These are phyloP conservation scores for Zeuzera pyrina DNA, from an alignment of 2,888 invertebrate genomes.

Conservation along the genomic window DNA sequence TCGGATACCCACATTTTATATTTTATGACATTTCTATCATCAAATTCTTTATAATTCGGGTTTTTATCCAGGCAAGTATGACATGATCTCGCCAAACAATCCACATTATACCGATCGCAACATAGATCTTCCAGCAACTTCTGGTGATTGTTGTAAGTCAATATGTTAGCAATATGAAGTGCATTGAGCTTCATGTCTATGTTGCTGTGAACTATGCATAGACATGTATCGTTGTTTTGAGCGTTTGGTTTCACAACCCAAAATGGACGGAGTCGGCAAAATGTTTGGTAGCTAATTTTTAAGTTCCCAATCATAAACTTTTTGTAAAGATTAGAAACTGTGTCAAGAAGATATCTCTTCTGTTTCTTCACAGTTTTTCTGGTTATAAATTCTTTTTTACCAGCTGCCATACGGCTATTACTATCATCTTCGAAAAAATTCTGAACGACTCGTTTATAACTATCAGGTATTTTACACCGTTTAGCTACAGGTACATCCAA, in stretches of 20 bases:
- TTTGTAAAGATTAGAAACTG: constrained; percentile 20
- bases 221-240: constrained; percentile 20
- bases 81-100: constrained; percentile 17
- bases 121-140: constrained; percentile 15
- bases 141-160: constrained; percentile 14
- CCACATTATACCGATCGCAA: constrained; percentile 16
- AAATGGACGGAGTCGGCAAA: constrained; percentile 21
- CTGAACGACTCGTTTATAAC: constrained; percentile 11
- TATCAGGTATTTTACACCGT: constrained; percentile 4
- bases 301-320: constrained; percentile 15
- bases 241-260: constrained; percentile 21
- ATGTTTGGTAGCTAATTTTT: constrained; percentile 13
- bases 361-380: constrained; percentile 21
- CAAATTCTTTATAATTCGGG: constrained; percentile 17
- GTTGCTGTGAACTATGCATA: constrained; percentile 17
- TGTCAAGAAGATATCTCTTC: constrained; percentile 20
- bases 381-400: constrained; percentile 22
- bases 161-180: constrained; percentile 13
- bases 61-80: constrained; percentile 15
- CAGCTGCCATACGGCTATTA: constrained; percentile 20
- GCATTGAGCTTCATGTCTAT: constrained; percentile 16
- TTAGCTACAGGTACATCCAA: no score
- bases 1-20: constrained; percentile 17
- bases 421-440: constrained; percentile 22
- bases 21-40: constrained; percentile 14